Base-by-base conservation (phyloP, 2,888 invertebrate genomes). In the Pseudolycoriella hygida region DNA sequence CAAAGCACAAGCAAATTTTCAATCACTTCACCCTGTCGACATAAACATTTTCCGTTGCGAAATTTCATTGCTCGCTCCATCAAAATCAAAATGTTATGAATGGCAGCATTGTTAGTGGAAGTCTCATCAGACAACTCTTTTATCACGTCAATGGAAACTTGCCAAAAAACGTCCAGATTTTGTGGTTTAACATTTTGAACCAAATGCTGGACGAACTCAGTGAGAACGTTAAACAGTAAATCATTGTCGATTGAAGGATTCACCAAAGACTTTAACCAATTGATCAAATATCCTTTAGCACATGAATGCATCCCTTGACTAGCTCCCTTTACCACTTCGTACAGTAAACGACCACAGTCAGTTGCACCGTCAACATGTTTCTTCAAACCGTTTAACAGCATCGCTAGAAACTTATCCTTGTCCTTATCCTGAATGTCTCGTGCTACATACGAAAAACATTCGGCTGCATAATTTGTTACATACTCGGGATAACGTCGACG, bases 361-460 rank as follows among this genome's bases (percentile, higher is more conserved):
- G 71, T 62, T 14, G 79, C 67, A 49, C 81, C 79, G 81, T 83
- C 71, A 55, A 75, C 71, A 58, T 76, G 73, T 12, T 68, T 69
- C 50, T 76, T 67, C 32, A 90, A 68, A 44, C 76, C 74, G 51
- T 69, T 69, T 32, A 92, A 63, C 37, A 90, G 62, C 40, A 82
- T 68, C 40, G 71, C 69, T 37, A 92, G 61, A 59, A 93, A 80
- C 43, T 73, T 73, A 25, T 76, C 72, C 55, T 80, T 82, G 25
- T 76, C 72, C 54, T 80, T 82, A 54, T 92, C 84, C 52, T 77
- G 80, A 11, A 88, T 79, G 70, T 89, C 89, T 51, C 94, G 71
- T 3, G 90, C 84, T 2, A 97, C 81, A 69, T 90, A 96, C 1
- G 94, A 85, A 70, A 96, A 94, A 63, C 92, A 87, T 66, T 96